Evolutionary conservation across 2,888 invertebrate genomes (phyloP).

Genomic region (Helleia helle): DNA sequence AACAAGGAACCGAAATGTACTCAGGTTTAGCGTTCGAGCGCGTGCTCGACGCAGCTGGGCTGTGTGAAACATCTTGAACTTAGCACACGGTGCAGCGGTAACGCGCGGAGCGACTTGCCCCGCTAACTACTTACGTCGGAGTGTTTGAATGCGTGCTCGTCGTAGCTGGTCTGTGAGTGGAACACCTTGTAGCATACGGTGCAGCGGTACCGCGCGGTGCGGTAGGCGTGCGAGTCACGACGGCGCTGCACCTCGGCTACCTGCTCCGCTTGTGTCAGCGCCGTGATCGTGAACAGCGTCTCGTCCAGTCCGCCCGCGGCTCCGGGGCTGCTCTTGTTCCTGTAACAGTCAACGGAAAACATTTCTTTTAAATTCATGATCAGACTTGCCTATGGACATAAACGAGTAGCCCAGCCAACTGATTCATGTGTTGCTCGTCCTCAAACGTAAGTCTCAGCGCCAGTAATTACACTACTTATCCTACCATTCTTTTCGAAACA

Average conservation of each 20-base stretch:
- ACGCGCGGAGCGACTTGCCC: not conserved
- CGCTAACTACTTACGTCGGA: conserved; percentile 37
- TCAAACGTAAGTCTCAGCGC: no score
- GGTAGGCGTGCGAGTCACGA: conserved; percentile 39
- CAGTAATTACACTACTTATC: no score
- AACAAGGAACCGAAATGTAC: not conserved
- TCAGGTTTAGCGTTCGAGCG: not conserved
- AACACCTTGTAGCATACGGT: conserved; percentile 41
- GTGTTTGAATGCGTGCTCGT: conserved; percentile 44
- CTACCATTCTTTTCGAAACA: no score
- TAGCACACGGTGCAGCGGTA: not conserved
- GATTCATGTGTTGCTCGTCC: no score
- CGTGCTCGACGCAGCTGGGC: not conserved
- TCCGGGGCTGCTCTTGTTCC: no score
- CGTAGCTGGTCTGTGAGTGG: no score
- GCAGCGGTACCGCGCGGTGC: conserved; percentile 47
- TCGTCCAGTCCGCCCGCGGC: conserved; percentile 38
- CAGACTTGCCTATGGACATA: no score
- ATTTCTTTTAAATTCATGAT: no score
- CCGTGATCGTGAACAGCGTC: conserved; percentile 39
- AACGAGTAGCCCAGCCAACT: no score
- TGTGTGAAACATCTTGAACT: no score
- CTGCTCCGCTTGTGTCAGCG: conserved; percentile 48
- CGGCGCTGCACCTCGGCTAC: conserved; percentile 45
- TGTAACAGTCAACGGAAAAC: no score